Evolutionary conservation across 2,888 invertebrate species (phyloP).

Genomic region (Xanthia icteritia): DNA sequence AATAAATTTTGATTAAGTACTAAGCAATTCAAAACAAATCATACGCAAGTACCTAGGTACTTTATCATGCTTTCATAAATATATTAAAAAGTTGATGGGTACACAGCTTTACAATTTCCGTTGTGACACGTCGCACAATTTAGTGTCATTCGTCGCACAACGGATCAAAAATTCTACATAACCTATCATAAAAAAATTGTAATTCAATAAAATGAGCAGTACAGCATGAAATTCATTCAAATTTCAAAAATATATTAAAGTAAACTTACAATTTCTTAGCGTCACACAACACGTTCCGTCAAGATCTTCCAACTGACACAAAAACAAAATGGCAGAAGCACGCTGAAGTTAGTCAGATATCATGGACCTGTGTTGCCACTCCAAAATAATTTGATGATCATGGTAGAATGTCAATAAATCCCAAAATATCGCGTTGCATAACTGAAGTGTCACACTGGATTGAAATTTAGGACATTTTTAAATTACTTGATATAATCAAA

Average conservation of each 20-base stretch:
- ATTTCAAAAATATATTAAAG: constrained; percentile 7
- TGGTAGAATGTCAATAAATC: constrained; percentile 2
- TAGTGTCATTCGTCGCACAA: constrained; percentile 13
- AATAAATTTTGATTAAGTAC: background rate
- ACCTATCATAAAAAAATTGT: background rate
- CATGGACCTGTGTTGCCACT: background rate
- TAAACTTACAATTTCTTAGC: background rate
- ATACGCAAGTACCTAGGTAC: background rate
- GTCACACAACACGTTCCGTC: background rate
- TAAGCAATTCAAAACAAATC: constrained; percentile 3
- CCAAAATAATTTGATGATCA: constrained; percentile 1
- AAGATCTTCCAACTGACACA: background rate
- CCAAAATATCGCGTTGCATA: constrained; percentile 1
- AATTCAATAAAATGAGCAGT: constrained; percentile 10
- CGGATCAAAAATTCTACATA: constrained; percentile 12
- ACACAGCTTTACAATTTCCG: no score
- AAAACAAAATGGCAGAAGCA: background rate
- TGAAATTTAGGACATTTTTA: background rate
- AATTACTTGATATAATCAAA: constrained; percentile 3
- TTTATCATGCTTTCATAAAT: background rate
- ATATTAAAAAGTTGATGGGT: constrained; percentile 2
- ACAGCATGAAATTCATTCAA: background rate
- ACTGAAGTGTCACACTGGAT: constrained; percentile 18
- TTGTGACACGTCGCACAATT: constrained; percentile 9
- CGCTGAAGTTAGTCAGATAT: constrained; percentile 1